phyloP scores from a whole-genome alignment of 2,888 invertebrate species.

The Cheilosia urbana region DNA sequence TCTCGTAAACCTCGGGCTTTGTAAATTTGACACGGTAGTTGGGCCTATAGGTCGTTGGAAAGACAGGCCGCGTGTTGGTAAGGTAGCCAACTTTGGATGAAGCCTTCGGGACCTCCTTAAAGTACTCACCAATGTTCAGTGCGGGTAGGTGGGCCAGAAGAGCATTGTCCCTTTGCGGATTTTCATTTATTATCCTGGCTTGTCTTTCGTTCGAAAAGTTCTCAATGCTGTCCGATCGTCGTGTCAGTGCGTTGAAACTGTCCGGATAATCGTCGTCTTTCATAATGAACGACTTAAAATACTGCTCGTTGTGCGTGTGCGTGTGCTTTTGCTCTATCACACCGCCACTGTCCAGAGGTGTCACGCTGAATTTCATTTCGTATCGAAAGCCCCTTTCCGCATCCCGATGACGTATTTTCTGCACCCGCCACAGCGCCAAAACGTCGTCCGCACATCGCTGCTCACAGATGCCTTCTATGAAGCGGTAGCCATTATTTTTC shows the following conservation, averaged over 20 bases:
- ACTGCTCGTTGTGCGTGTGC: constrained; percentile 26
- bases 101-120: constrained; percentile 77
- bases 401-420: constrained; percentile 88
- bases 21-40: constrained; percentile 79
- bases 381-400: constrained; percentile 85
- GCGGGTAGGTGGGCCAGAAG: constrained; percentile 15
- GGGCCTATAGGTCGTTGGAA: constrained; percentile 82
- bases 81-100: constrained; percentile 78
- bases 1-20: constrained; percentile 76
- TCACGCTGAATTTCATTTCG: constrained; percentile 88
- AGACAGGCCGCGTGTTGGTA: constrained; percentile 74
- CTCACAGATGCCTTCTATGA: constrained; percentile 84
- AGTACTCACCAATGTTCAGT: constrained; percentile 82
- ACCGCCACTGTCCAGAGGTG: constrained; percentile 82
- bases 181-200: constrained; percentile 55
- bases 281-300: constrained; percentile 86
- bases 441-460: constrained; percentile 82
- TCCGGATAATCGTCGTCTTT: constrained; percentile 84
- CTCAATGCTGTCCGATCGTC: constrained; percentile 44
- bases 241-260: constrained; percentile 78
- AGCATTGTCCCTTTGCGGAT: constrained; percentile 13
- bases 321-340: constrained; percentile 82
- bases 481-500: constrained; percentile 84
- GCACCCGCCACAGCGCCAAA: constrained; percentile 88
- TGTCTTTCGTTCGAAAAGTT: constrained; percentile 76